A percentile compares a stretch with the other conserved stretches of the same genome.
These are phyloP conservation scores for Notocelia uddmanniana DNA, from an alignment of 2,888 invertebrate species.

Conservation along the genomic window DNA sequence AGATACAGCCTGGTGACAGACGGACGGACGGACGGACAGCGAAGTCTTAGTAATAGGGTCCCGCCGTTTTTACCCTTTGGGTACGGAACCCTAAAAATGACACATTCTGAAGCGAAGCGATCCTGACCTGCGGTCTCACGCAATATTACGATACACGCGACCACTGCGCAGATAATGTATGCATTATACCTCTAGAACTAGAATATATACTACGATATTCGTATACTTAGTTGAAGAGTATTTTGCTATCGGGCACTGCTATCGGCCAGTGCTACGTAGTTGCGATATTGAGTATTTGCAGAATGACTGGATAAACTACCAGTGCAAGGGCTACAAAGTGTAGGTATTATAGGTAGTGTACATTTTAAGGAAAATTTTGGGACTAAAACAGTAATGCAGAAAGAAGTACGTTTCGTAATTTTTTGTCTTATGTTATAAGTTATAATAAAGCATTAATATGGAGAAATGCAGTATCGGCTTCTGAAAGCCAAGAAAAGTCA, in stretches of 20 bases:
- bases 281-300: slow-evolving; percentile 19
- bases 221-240: not conserved
- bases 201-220: not conserved
- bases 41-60: too few relatives aligned
- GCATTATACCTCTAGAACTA: not conserved
- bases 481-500: too few relatives aligned
- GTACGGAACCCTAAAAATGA: too few relatives aligned
- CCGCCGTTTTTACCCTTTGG: too few relatives aligned
- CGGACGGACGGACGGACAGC: too few relatives aligned
- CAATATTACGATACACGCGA: not conserved
- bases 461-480: too few relatives aligned
- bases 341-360: not conserved
- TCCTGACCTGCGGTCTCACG: slow-evolving; percentile 1
- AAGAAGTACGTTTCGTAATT: too few relatives aligned
- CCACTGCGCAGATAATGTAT: not conserved
- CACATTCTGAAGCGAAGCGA: not conserved
- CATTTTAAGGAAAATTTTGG: too few relatives aligned
- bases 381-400: too few relatives aligned
- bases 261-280: slow-evolving; percentile 24
- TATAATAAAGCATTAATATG: too few relatives aligned
- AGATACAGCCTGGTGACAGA: too few relatives aligned
- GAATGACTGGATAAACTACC: slow-evolving; percentile 4
- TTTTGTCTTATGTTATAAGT: too few relatives aligned
- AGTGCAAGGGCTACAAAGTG: not conserved
- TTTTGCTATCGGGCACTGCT: slow-evolving; percentile 16